Base-by-base conservation (phyloP, 2,113 vertebrate genomes). In the Micronycteris hirsuta region DNA sequence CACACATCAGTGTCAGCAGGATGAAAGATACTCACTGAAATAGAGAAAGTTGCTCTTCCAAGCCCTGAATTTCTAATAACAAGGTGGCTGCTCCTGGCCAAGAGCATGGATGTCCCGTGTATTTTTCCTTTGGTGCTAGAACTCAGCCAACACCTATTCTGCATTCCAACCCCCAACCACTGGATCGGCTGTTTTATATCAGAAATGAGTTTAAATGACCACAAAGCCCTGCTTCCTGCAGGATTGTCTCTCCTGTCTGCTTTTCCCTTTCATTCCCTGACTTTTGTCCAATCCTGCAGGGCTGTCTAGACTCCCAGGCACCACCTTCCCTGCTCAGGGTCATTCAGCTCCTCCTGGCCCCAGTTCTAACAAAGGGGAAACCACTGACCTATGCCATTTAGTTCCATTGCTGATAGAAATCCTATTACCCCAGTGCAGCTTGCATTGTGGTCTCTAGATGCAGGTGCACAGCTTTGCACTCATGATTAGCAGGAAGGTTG, bases 281-380 rank as follows among this genome's bases (percentile, higher is more conserved):
- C 26, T 97, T 94, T 54, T 91, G 12, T 33, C 38, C 61, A 93
- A 47, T 4, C 31, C 45, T 73, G 26, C 70, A 63, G 56, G 52
- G 28, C 52, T 68, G 38, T 81, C 71, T 45, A 91, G 96, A 94
- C 77, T 91, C 15, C 20, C n/a, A 43, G 88, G 74, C 24, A 0
- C 95, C 70, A 10, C 91, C 70, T 90, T 87, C 38, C 24, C 10
- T 28, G 31, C 26, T 86, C 31, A 43, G 70, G 70, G 65, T 82
- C 70, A 86, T 89, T 86, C 4, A 0, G 68, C 26, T 56, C 1
- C 33, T 89, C 33, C 43, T 89, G 83, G 68, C 67, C 58, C 41
- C 92, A 63, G 47, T 83, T 93, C 89, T 84, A 63, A 95, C 52
- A 94, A 97, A 96, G 77, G 49, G 52, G n/a, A 96, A 96, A 77